Conservation (phyloP, 2,888 invertebrate genomes). For the Dinocampus coccinellae region DNA sequence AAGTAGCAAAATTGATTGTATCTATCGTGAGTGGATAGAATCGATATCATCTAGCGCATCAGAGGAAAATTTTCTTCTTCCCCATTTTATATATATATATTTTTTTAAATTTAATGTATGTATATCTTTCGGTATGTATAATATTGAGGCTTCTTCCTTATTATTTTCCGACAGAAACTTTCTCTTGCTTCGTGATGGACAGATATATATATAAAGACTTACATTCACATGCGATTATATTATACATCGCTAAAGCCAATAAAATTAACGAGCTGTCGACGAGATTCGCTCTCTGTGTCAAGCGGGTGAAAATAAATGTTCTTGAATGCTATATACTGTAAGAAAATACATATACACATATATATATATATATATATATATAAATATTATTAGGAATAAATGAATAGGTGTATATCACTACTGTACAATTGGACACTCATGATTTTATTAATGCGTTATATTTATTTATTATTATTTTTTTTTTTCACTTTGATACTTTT, state of each 20-base stretch:
- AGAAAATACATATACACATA: neutral
- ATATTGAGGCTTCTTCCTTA: constrained; percentile 40
- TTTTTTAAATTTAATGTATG: neutral
- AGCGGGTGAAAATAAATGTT: constrained; percentile 26
- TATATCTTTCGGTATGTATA: constrained; percentile 2
- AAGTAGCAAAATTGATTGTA: too few species aligned
- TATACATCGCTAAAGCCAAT: constrained; percentile 41
- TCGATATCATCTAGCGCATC: neutral
- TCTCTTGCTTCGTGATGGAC: constrained; percentile 42
- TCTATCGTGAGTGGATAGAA: neutral
- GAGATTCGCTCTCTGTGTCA: constrained; percentile 8
- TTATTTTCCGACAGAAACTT: constrained; percentile 45
- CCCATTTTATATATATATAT: neutral
- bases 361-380: neutral
- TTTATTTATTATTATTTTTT: neutral
- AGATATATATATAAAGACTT: constrained; percentile 22
- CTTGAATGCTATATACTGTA: neutral
- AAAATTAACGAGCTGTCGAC: constrained; percentile 43
- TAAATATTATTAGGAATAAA: neutral
- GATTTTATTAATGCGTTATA: neutral
- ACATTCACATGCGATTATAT: constrained; percentile 21
- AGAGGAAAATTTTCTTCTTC: neutral
- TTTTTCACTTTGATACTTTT: too few species aligned
- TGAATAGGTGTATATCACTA: neutral
- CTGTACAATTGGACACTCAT: neutral